These are phyloP conservation scores for Saturnia japonica DNA, from an alignment of 2,888 invertebrate species.

Conservation along the genomic window DNA sequence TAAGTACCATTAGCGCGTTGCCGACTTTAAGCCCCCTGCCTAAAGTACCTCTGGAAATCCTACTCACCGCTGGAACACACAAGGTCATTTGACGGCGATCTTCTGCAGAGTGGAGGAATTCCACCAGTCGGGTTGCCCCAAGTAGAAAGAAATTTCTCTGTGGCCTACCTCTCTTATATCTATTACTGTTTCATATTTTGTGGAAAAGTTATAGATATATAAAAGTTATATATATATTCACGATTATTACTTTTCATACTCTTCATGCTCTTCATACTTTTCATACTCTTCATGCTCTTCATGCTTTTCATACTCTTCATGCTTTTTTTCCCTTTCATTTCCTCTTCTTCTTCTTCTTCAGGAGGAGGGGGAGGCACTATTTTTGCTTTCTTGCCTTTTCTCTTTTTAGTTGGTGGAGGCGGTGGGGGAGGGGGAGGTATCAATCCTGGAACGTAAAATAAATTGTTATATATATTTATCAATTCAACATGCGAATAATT, in stretches of 20 bases:
- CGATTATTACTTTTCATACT: slow-evolving; percentile 23
- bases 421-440: slow-evolving; percentile 69
- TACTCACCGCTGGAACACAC: too few species aligned
- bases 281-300: slow-evolving; percentile 42
- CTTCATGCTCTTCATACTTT: slow-evolving; percentile 49
- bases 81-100: too few species aligned
- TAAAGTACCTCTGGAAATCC: too few species aligned
- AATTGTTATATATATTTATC: not conserved
- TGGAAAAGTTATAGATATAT: too few species aligned
- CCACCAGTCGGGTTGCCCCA: too few species aligned
- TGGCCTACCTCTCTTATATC: too few species aligned
- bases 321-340: slow-evolving; percentile 20
- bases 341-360: slow-evolving; percentile 30
- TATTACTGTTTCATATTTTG: too few species aligned
- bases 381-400: slow-evolving; percentile 44
- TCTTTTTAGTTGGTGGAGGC: slow-evolving; percentile 55
- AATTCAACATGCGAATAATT: not conserved
- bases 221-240: too few species aligned
- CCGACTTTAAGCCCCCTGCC: too few species aligned
- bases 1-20: too few species aligned
- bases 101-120: too few species aligned
- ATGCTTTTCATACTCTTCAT: slow-evolving; percentile 27
- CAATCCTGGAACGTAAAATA: slow-evolving; percentile 45
- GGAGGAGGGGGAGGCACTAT: slow-evolving; percentile 23
- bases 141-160: too few species aligned